phyloP scores from a whole-genome alignment of 2,888 invertebrate genomes.

The Nomada fabriciana region DNA sequence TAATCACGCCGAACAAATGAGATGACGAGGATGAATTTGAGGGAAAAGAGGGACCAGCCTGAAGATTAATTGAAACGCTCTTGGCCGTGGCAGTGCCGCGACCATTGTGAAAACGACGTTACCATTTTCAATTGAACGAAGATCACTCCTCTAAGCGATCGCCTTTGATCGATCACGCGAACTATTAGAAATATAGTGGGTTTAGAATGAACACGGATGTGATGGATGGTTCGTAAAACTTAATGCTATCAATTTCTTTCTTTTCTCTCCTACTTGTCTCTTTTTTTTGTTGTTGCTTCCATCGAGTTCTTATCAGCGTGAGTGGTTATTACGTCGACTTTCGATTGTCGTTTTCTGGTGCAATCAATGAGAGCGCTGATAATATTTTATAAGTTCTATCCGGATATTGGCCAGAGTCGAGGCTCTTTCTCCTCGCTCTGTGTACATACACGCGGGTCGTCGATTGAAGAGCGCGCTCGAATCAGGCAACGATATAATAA shows the following conservation, averaged over 20 bases:
- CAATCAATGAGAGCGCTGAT: conserved; percentile 28
- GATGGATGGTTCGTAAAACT: no score
- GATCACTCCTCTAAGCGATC: background rate
- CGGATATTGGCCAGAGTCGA: conserved; percentile 25
- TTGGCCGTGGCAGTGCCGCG: background rate
- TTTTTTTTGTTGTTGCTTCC: background rate
- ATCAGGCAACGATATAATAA: conserved; percentile 6
- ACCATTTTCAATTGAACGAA: background rate
- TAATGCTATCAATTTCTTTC: background rate
- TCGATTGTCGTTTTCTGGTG: conserved; percentile 6
- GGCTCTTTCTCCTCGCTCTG: conserved; percentile 17
- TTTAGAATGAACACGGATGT: background rate
- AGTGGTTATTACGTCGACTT: conserved; percentile 3
- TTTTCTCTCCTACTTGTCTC: background rate
- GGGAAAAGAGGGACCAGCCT: conserved; percentile 38
- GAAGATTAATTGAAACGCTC: conserved; percentile 57
- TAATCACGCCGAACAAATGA: conserved; percentile 51
- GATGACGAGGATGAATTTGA: conserved; percentile 55
- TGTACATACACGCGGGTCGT: conserved; percentile 1
- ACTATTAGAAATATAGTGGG: background rate
- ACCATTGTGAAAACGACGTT: conserved; percentile 29
- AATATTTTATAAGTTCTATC: conserved; percentile 46
- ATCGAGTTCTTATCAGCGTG: background rate
- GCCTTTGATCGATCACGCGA: conserved; percentile 19
- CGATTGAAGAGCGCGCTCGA: conserved; percentile 12